phyloP scores from a whole-genome alignment of 2,797 vertebrate genomes.

The Protonibea diacanthus region DNA sequence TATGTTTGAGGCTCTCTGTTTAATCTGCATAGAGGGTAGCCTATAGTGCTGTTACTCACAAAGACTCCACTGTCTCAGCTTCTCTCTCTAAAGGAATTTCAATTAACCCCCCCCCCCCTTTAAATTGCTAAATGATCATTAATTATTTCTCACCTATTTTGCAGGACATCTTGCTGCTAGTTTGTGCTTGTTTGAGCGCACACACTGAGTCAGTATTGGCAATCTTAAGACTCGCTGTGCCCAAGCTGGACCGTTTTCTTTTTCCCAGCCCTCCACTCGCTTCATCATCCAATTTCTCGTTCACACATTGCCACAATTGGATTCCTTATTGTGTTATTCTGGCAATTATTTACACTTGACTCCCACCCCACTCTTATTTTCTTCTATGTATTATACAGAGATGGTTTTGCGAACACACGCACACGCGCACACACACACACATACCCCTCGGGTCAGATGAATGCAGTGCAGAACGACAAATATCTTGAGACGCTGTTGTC shows the following conservation, averaged over 20 bases:
- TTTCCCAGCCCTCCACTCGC: slow-evolving; percentile 38
- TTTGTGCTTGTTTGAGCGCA: slow-evolving; percentile 30
- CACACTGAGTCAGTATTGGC: slow-evolving; percentile 53
- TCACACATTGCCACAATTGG: slow-evolving; percentile 56
- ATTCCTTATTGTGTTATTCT: slow-evolving; percentile 58
- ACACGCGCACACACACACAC: background rate
- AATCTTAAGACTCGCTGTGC: slow-evolving; percentile 22
- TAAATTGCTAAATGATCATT: slow-evolving; percentile 44
- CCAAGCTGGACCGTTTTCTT: slow-evolving; percentile 28
- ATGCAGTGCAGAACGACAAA: slow-evolving; percentile 35
- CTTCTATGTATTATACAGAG: slow-evolving; percentile 24
- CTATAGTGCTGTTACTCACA: slow-evolving; percentile 15
- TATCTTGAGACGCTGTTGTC: slow-evolving; percentile 29
- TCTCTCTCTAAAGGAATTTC: slow-evolving; percentile 27
- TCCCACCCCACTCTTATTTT: background rate
- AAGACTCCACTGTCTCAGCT: slow-evolving; percentile 32
- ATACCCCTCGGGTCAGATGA: slow-evolving; percentile 32
- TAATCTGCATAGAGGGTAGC: slow-evolving; percentile 2
- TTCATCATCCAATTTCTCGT: slow-evolving; percentile 54
- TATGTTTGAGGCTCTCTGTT: slow-evolving; percentile 28
- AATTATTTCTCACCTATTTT: slow-evolving; percentile 48
- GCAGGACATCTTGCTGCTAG: slow-evolving; percentile 33
- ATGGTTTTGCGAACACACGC: slow-evolving; percentile 22
- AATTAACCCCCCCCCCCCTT: slow-evolving; percentile 30
- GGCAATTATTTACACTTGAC: slow-evolving; percentile 57